These are phyloP conservation scores for Uromys caudimaculatus DNA, from an alignment of 2,797 vertebrate genomes.

Conservation along the genomic window DNA sequence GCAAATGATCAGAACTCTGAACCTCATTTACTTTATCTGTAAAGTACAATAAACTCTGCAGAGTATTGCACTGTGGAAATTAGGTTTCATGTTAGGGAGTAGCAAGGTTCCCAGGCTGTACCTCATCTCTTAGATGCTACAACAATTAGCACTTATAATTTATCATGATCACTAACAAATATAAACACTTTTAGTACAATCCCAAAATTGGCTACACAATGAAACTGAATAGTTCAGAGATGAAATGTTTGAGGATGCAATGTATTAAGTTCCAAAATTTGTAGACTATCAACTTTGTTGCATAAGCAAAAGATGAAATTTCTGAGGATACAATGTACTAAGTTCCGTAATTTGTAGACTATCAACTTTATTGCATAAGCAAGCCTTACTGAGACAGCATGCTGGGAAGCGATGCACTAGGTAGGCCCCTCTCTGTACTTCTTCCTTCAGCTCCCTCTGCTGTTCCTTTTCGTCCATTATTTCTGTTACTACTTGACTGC, in stretches of 20 bases:
- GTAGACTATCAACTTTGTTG: neutral
- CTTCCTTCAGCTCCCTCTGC: conserved; percentile 71
- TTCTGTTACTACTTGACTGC: neutral
- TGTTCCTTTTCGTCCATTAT: neutral
- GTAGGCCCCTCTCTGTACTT: neutral
- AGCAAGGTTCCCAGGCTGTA: neutral
- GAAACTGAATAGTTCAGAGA: conserved; percentile 41
- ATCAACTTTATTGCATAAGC: neutral
- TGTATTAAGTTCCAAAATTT: neutral
- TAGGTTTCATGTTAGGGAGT: neutral
- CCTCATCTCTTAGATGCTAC: neutral
- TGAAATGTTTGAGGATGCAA: neutral
- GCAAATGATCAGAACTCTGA: conserved; percentile 33
- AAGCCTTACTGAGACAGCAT: neutral
- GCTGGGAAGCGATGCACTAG: fast-evolving
- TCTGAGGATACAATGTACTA: conserved; percentile 15
- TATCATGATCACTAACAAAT: conserved; percentile 44
- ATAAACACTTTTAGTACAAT: conserved; percentile 34
- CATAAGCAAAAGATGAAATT: neutral
- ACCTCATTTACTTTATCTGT: conserved; percentile 20
- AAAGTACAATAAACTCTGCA: conserved; percentile 28
- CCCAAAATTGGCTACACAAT: neutral
- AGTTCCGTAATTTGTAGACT: neutral
- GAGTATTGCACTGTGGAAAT: neutral
- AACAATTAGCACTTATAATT: conserved; percentile 15